These are phyloP conservation scores for Chrysopilus asiliformis DNA, from an alignment of 2,888 invertebrate species.

Conservation along the genomic window DNA sequence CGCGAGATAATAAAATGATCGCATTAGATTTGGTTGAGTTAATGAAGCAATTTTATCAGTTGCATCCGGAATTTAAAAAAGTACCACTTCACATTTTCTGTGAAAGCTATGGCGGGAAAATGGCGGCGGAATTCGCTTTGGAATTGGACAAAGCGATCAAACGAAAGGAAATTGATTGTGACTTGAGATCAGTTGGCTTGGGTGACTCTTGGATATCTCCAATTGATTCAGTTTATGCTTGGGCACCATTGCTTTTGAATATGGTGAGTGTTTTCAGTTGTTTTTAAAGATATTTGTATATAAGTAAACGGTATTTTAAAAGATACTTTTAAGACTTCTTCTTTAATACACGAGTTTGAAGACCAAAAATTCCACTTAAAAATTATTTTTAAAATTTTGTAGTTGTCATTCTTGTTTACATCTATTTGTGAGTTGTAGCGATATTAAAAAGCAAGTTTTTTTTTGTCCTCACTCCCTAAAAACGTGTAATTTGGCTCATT, in stretches of 20 bases:
- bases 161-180: slow-evolving; percentile 46
- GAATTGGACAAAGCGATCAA: slow-evolving; percentile 45
- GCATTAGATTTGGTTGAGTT: slow-evolving; percentile 63
- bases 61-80: slow-evolving; percentile 53
- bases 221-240: slow-evolving; percentile 67
- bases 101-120: slow-evolving; percentile 89
- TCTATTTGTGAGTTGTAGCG: no score
- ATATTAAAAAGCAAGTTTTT: no score
- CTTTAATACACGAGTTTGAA: no score
- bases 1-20: slow-evolving; percentile 48
- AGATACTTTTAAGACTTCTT: no score
- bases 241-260: slow-evolving; percentile 65
- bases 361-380: no score
- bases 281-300: no score
- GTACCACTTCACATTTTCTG: slow-evolving; percentile 73
- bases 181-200: slow-evolving; percentile 64
- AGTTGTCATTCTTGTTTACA: no score
- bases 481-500: no score
- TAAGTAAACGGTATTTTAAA: no score
- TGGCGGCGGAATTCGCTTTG: slow-evolving; percentile 72
- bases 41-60: slow-evolving; percentile 52
- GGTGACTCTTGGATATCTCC: slow-evolving; percentile 88
- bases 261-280: slow-evolving; percentile 38
- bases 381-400: no score
- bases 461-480: no score